Percentiles rank a stretch among this genome's conserved stretches.
Conservation (phyloP, 2,113 vertebrate species). For the Opisthocomus hoazin region DNA sequence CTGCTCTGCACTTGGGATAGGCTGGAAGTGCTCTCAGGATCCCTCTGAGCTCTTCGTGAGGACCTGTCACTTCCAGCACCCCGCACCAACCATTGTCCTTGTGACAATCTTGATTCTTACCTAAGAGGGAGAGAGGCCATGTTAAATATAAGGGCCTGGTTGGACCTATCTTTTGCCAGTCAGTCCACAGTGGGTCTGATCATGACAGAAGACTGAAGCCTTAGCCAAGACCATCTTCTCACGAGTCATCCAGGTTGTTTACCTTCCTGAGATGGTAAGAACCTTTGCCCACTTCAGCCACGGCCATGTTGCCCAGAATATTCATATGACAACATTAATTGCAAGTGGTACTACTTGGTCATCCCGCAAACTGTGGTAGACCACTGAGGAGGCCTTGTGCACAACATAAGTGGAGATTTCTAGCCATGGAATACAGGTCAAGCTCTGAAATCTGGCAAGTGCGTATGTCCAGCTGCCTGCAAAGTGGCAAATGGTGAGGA, state of each 20-base stretch:
- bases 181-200: not conserved
- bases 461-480: not conserved
- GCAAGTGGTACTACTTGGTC: not conserved
- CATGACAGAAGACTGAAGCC: not conserved
- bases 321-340: not conserved
- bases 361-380: not conserved
- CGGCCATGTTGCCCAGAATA: not conserved
- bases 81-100: not conserved
- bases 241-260: not conserved
- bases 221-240: not conserved
- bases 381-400: not conserved
- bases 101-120: not conserved
- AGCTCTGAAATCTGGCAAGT: not conserved
- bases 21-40: not conserved
- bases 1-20: not conserved
- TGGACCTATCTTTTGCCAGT: not conserved
- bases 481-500: not conserved
- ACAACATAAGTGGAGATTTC: not conserved
- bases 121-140: not conserved
- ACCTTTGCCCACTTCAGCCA: not conserved
- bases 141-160: not conserved
- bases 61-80: not conserved
- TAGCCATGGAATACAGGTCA: not conserved
- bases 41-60: not conserved
- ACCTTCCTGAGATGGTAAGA: not conserved